Base-by-base conservation (phyloP, 2,888 invertebrate genomes). In the Bugulina stolonifera region DNA sequence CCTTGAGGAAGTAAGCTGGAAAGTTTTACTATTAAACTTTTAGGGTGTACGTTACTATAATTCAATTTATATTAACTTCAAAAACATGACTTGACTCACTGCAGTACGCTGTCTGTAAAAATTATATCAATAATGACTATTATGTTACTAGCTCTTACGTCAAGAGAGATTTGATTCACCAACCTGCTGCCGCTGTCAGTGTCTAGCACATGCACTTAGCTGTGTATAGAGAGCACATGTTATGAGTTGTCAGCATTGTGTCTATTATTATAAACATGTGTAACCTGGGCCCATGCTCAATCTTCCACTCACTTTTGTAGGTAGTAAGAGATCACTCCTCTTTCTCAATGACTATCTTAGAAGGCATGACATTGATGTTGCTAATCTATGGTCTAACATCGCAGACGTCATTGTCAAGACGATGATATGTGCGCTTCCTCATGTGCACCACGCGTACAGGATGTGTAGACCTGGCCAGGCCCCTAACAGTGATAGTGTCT, bases 381-480 rank as follows among this genome's bases (percentile, higher is more conserved):
- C 78, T 0, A 74, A 77, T 69, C 73, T 84, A 75, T 84, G 84
- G 84, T 74, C 77, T 72, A 81, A 81, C 73, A 83, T 84, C 35
- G 79, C 79, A n/a, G 83, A 83, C 72, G 78, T 83, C 78, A 81
- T 83, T 57, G 79, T 82, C 0, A 83, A 82, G 75, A 83, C 83
- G 5, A 73, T 83, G 74, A 75, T 82, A 27, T 81, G 83, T 58
- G 81, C 80, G 1, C 79, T 81, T 73, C 84, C 84, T 1, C 83
- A 84, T 77, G 77, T 84, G 69, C 76, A 82, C 35, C 83, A 83
- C 74, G 81, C 82, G 0, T 84, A 84, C 76, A 76, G 83, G 54
- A 83, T 84, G 82, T 84, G 83, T 77, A 79, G 84, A n/a, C 84
- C 84, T 0, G 83, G 84, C 2, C 80, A 81, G 43, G 73, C 80